These are phyloP conservation scores for Lordiphosa stackelbergi DNA, from an alignment of 1,140 invertebrate genomes.

Conservation along the genomic window DNA sequence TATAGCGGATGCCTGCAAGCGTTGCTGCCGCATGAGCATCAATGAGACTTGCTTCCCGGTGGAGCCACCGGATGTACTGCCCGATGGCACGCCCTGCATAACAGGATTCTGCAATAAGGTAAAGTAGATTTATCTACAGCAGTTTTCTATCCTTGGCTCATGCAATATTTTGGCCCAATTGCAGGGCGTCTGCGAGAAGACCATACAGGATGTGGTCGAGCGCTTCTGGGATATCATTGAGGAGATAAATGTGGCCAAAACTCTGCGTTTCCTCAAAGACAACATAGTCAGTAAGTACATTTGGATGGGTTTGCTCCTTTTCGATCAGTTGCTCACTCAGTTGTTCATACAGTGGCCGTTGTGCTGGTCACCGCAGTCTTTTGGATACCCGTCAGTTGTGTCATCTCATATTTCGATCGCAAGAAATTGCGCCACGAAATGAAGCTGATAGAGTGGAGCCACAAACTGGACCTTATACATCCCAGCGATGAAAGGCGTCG, in stretches of 20 bases:
- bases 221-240: slow-evolving; percentile 98
- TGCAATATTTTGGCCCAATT: slow-evolving; percentile 21
- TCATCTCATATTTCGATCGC: slow-evolving; percentile 88
- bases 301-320: too few relatives aligned
- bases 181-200: slow-evolving; percentile 94
- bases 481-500: slow-evolving; percentile 80
- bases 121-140: slow-evolving; percentile 13
- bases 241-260: slow-evolving; percentile 96
- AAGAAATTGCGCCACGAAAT: slow-evolving; percentile 80
- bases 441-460: slow-evolving; percentile 80
- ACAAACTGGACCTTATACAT: slow-evolving; percentile 82
- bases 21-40: slow-evolving; percentile 91
- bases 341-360: slow-evolving; percentile 80
- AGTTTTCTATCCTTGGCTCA: too few relatives aligned
- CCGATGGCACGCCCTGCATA: slow-evolving; percentile 96
- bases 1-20: slow-evolving; percentile 81
- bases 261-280: slow-evolving; percentile 89
- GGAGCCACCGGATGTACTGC: slow-evolving; percentile 90
- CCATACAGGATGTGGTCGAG: slow-evolving; percentile 95
- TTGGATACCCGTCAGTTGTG: slow-evolving; percentile 93
- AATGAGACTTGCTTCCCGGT: slow-evolving; percentile 95
- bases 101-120: slow-evolving; percentile 97
- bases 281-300: slow-evolving; percentile 87
- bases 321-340: too few relatives aligned
- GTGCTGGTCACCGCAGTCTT: slow-evolving; percentile 92